Percentiles rank a stretch among this genome's conserved stretches.
Evolutionary conservation across 2,888 invertebrate species (phyloP).

Genomic region (Tenodera sinensis): DNA sequence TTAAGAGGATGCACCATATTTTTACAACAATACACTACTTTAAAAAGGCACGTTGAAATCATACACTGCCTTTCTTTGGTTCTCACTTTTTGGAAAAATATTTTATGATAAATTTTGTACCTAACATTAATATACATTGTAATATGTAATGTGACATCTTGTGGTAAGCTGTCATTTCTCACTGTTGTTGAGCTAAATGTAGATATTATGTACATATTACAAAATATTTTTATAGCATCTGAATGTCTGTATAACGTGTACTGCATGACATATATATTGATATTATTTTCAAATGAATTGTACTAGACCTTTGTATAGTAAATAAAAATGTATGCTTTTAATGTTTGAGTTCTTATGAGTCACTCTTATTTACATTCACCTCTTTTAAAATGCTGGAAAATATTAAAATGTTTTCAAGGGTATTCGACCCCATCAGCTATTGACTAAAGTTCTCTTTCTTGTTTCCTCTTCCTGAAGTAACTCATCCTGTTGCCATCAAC

Average conservation of each 20-base stretch:
- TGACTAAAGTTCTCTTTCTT: too few relatives aligned
- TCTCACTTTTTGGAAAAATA: not conserved
- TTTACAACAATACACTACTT: not conserved
- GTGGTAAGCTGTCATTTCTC: not conserved
- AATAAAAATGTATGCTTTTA: not conserved
- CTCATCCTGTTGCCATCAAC: too few relatives aligned
- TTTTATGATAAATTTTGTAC: too few relatives aligned
- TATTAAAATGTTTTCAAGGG: too few relatives aligned
- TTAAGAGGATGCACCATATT: not conserved
- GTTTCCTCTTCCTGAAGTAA: too few relatives aligned
- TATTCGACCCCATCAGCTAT: too few relatives aligned
- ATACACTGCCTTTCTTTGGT: not conserved
- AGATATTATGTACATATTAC: not conserved
- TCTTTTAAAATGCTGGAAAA: too few relatives aligned
- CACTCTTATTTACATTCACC: too few relatives aligned
- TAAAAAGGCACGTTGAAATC: not conserved
- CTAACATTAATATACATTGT: too few relatives aligned
- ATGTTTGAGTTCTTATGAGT: too few relatives aligned
- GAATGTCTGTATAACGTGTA: not conserved
- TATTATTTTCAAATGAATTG: not conserved
- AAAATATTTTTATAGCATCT: slow-evolving; percentile 10
- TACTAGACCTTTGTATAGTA: not conserved
- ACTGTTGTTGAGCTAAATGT: not conserved
- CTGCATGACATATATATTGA: not conserved
- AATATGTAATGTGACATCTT: too few relatives aligned